Percentiles rank a stretch among this genome's conserved stretches.
These are phyloP conservation scores for Invenusta paracnida DNA, from an alignment of 2,888 invertebrate genomes.

Conservation along the genomic window DNA sequence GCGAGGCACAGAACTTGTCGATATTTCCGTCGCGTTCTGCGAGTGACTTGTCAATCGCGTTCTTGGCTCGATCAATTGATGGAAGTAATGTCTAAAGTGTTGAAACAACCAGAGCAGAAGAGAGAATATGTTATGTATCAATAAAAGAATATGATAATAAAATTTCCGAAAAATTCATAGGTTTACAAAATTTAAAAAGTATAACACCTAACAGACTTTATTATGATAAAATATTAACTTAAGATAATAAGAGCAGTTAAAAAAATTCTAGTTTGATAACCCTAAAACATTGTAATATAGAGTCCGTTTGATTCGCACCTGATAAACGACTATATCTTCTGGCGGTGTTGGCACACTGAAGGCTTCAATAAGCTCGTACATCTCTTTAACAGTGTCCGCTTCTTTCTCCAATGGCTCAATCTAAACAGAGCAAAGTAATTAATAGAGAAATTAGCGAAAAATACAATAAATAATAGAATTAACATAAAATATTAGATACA, in stretches of 20 bases:
- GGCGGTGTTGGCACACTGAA: constrained; percentile 71
- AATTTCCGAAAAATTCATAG: neutral
- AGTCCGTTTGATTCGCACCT: too few species aligned
- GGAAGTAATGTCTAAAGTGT: constrained; percentile 55
- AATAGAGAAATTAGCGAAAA: neutral
- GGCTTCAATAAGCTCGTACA: constrained; percentile 77
- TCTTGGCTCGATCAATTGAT: constrained; percentile 64
- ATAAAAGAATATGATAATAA: neutral
- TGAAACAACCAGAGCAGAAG: neutral
- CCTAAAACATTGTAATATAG: too few species aligned
- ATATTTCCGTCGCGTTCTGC: constrained; percentile 71
- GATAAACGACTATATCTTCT: constrained; percentile 66
- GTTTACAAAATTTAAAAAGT: too few species aligned
- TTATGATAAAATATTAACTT: too few species aligned
- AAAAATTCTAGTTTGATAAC: too few species aligned
- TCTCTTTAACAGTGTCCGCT: constrained; percentile 74
- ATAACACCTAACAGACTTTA: too few species aligned
- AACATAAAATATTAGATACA: too few species aligned
- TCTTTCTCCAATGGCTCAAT: constrained; percentile 71
- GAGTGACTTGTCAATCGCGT: constrained; percentile 69
- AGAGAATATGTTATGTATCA: too few species aligned
- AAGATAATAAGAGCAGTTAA: too few species aligned
- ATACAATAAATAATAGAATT: too few species aligned
- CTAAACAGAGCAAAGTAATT: constrained; percentile 52
- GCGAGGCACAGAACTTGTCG: constrained; percentile 69